Conservation (phyloP, 2,888 invertebrate species). For the Parthenolecanium corni region DNA sequence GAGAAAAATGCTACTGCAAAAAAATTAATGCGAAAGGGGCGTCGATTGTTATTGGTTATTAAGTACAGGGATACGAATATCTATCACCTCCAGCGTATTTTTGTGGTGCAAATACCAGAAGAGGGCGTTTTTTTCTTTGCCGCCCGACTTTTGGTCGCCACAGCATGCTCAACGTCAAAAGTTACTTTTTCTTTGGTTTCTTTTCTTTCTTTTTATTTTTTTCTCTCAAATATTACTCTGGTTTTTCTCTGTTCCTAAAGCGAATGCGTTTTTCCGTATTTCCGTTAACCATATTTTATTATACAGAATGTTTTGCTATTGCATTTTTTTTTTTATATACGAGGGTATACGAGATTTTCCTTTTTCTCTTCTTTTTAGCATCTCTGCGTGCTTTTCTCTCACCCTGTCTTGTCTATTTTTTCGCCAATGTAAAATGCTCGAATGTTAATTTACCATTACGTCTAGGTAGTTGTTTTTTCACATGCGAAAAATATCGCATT, state of each 20-base stretch:
- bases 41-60: slow-evolving; percentile 27
- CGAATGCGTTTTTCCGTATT: slow-evolving; percentile 27
- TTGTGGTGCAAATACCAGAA: slow-evolving; percentile 20
- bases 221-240: neutral
- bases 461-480: no score
- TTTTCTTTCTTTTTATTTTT: slow-evolving; percentile 2
- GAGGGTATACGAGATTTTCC: no score
- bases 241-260: slow-evolving; percentile 4
- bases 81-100: slow-evolving; percentile 11
- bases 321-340: slow-evolving; percentile 13
- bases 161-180: slow-evolving; percentile 27
- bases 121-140: slow-evolving; percentile 25
- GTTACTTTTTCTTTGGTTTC: slow-evolving; percentile 20
- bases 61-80: slow-evolving; percentile 20
- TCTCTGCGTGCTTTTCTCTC: neutral
- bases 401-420: neutral
- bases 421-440: neutral
- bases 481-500: no score
- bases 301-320: slow-evolving; percentile 22
- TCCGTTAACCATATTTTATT: slow-evolving; percentile 27
- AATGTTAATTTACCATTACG: neutral
- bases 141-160: slow-evolving; percentile 27
- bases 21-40: slow-evolving; percentile 27
- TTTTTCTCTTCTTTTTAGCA: neutral
- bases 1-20: no score